Conservation (phyloP, 2,797 vertebrate species). For the Sebastiscus albofasciatus region DNA sequence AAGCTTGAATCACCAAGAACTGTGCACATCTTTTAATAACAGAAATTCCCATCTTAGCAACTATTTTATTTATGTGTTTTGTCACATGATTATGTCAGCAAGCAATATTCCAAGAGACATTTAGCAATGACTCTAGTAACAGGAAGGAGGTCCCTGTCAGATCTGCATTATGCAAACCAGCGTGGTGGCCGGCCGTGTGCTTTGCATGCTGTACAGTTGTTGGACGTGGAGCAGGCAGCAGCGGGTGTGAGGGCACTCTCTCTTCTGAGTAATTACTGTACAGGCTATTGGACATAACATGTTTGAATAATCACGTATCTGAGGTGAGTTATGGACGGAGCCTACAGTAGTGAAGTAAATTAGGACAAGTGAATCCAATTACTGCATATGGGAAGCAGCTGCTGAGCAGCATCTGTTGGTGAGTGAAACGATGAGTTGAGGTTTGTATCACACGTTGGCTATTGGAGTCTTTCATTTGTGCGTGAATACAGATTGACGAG, state of each 20-base stretch:
- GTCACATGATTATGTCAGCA: background rate
- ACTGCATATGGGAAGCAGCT: slow-evolving; percentile 77
- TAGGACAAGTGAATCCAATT: slow-evolving; percentile 78
- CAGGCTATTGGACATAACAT: slow-evolving; percentile 67
- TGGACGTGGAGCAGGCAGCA: slow-evolving; percentile 27
- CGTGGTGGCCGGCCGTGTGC: slow-evolving; percentile 24
- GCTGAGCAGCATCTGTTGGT: slow-evolving; percentile 48
- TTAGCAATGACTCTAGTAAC: slow-evolving; percentile 11
- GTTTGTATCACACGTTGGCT: slow-evolving; percentile 11
- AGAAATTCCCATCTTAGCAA: background rate
- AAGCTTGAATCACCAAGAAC: too few species aligned
- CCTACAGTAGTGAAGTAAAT: slow-evolving; percentile 71
- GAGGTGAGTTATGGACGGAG: slow-evolving; percentile 68
- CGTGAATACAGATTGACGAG: slow-evolving; percentile 5
- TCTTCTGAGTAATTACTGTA: slow-evolving; percentile 49
- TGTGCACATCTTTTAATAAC: too few species aligned
- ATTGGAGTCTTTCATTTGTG: slow-evolving; percentile 17
- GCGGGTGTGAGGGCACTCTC: slow-evolving; percentile 49
- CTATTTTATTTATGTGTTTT: background rate
- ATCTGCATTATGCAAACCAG: slow-evolving; percentile 65
- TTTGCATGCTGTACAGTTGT: slow-evolving; percentile 57
- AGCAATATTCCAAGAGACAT: background rate
- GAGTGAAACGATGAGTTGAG: slow-evolving; percentile 55
- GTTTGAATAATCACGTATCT: slow-evolving; percentile 62
- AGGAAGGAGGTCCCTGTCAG: slow-evolving; percentile 67